These are phyloP conservation scores for Drosophila pegasa DNA, from an alignment of 2,888 invertebrate genomes.

Conservation along the genomic window DNA sequence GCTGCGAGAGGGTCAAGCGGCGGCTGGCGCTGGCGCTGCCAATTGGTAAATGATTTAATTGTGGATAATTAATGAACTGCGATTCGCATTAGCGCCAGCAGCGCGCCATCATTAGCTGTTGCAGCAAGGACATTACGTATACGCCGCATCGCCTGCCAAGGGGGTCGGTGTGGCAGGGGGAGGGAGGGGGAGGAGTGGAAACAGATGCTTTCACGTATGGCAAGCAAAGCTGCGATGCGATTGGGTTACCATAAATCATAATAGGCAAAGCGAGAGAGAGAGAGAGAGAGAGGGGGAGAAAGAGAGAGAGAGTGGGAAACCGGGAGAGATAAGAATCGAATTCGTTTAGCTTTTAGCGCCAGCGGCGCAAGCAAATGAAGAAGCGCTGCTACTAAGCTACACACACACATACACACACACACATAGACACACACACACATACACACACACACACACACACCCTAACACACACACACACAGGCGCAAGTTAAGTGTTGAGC, in stretches of 20 bases:
- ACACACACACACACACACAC: background rate
- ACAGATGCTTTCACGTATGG: constrained; percentile 25
- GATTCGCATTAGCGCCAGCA: constrained; percentile 1
- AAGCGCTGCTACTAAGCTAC: background rate
- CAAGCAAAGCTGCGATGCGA: constrained; percentile 7
- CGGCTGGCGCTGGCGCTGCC: background rate
- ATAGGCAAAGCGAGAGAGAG: background rate
- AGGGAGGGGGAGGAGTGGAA: background rate
- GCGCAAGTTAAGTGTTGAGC: constrained; percentile 20
- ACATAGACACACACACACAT: background rate
- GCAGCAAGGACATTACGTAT: constrained; percentile 11
- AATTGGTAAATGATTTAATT: constrained; percentile 1
- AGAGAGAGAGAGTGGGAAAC: constrained; percentile 1
- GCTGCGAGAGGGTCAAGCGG: background rate
- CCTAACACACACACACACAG: background rate
- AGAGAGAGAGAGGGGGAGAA: no score
- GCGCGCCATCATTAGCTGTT: background rate
- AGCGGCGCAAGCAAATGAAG: constrained; percentile 29
- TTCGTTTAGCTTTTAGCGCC: constrained; percentile 43
- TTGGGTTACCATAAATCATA: constrained; percentile 30
- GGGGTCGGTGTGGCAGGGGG: no score
- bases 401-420: background rate
- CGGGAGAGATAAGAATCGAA: constrained; percentile 37
- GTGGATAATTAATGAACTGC: constrained; percentile 6
- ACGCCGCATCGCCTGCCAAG: constrained; percentile 16